Conservation (phyloP, 2,888 invertebrate species). For the Volucella zonaria region DNA sequence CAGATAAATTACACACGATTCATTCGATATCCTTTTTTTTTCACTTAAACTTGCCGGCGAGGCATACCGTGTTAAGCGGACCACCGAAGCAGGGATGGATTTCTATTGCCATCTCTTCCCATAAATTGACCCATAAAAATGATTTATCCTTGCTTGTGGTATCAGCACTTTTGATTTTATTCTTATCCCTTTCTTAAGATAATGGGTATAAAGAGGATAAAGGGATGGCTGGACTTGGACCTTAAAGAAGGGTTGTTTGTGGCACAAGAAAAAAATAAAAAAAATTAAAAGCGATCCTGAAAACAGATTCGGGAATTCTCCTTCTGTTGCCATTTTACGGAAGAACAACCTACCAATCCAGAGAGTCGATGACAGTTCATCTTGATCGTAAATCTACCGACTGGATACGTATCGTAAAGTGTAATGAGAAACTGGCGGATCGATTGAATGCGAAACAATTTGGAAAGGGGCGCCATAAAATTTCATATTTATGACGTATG, state of each 20-base stretch:
- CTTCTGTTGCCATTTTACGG: conserved; percentile 69
- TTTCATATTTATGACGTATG: conserved; percentile 71
- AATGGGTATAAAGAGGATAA: conserved; percentile 1
- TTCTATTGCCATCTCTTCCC: conserved; percentile 58
- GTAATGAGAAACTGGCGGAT: conserved; percentile 69
- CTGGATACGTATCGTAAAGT: conserved; percentile 68
- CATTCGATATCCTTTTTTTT: conserved; percentile 49
- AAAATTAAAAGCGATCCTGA: conserved; percentile 45
- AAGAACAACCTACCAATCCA: conserved; percentile 43
- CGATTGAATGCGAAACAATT: conserved; percentile 60
- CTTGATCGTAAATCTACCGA: conserved; percentile 63
- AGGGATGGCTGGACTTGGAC: conserved; percentile 18
- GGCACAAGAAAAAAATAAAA: not conserved
- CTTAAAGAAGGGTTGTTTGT: not conserved
- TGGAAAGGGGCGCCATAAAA: conserved; percentile 55
- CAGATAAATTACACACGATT: conserved; percentile 71
- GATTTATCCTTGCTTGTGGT: conserved; percentile 73
- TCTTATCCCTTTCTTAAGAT: conserved; percentile 53
- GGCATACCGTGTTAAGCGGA: conserved; percentile 26
- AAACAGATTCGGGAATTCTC: conserved; percentile 43
- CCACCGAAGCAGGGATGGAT: conserved; percentile 49
- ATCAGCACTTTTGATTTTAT: conserved; percentile 74
- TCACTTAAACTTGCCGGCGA: not conserved
- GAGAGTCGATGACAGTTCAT: conserved; percentile 67
- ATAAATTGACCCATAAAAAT: conserved; percentile 74